Percentiles rank a stretch among this genome's conserved stretches.
phyloP scores from a whole-genome alignment of 2,113 vertebrate species.

The Dipodomys spectabilis region DNA sequence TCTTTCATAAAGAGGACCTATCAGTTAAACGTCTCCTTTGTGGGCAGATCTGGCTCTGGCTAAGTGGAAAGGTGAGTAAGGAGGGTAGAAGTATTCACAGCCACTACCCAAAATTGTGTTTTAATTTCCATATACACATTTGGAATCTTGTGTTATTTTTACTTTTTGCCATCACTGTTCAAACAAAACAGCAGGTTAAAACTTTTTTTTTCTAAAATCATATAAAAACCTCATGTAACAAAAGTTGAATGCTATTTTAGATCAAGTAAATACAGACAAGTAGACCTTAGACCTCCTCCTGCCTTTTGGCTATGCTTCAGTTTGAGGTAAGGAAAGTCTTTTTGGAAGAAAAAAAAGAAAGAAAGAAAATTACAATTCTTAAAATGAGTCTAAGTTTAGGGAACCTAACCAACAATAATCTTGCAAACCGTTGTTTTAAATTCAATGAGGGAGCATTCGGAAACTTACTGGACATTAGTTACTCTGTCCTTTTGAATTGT shows the following conservation, averaged over 20 bases:
- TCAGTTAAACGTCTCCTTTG: conserved; percentile 78
- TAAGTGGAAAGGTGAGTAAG: conserved; percentile 73
- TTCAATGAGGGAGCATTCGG: neutral
- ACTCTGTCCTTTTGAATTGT: neutral
- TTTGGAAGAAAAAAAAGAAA: neutral
- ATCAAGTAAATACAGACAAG: conserved; percentile 75
- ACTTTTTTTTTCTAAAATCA: conserved; percentile 60
- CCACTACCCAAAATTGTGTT: conserved; percentile 73
- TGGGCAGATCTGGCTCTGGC: conserved; percentile 69
- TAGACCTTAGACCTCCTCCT: conserved; percentile 63
- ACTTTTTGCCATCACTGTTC: conserved; percentile 77
- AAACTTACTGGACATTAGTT: neutral
- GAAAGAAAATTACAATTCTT: conserved; percentile 67
- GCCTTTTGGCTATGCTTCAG: conserved; percentile 61
- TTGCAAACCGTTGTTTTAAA: neutral
- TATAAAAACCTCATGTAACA: conserved; percentile 76
- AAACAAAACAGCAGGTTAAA: conserved; percentile 78
- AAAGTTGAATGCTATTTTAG: conserved; percentile 76
- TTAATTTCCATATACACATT: conserved; percentile 81
- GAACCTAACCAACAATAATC: conserved; percentile 23
- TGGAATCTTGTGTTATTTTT: conserved; percentile 79
- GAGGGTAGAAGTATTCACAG: conserved; percentile 77
- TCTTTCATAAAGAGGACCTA: conserved; percentile 72
- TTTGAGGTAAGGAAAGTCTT: conserved; percentile 64
- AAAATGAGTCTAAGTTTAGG: conserved; percentile 67